Evolutionary conservation across 2,888 invertebrate genomes (phyloP), one percentile per base, ranked within the genome.

Genomic region (Ceraclea dissimilis): DNA sequence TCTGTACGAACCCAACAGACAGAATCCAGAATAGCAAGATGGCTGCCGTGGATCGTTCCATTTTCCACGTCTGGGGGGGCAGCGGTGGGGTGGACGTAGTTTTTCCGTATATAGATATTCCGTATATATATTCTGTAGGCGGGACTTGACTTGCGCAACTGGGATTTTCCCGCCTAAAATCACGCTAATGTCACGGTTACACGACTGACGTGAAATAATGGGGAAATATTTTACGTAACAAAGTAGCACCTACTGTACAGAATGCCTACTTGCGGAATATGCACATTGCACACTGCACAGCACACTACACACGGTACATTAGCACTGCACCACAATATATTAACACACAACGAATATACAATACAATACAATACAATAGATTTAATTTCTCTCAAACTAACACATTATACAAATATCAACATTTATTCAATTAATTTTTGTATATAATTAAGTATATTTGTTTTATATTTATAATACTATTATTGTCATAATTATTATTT

Each of bases 21-120:
- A 58, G 20, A 44, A 59, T 49, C 34, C 54, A 56, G 39, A 61
- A 53, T 34, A 61, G 48, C 51, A 54, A 54, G 47, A 57, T 58
- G 58, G 58, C 57, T 18, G 56, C 53, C 44, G 22, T 17, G 49
- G 55, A 44, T 22, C 60, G 60, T 49, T 58, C 57, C 60, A 60
- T 60, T 57, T 57, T 54, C 56, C 46, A 39, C 33, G 33, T 34
- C 34, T 26, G 47, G 51, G 52, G 52, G 52, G 57, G 21, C 49
- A 51, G 54, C 58, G 54, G 58, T 44, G 52, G 34, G 16, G 13
- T 39, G n/a, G 17, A 26, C 16, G 43, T 19, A 16, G n/a, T 8
- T 39, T 39, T 39, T 16, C 13, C 39, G 13, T 39, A 13, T 39
- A 39, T 39, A 8, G 13, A 6, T 26, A 26, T 26, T 26, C 4